Conservation (phyloP, 2,113 vertebrate genomes). For the Asarcornis scutulata region DNA sequence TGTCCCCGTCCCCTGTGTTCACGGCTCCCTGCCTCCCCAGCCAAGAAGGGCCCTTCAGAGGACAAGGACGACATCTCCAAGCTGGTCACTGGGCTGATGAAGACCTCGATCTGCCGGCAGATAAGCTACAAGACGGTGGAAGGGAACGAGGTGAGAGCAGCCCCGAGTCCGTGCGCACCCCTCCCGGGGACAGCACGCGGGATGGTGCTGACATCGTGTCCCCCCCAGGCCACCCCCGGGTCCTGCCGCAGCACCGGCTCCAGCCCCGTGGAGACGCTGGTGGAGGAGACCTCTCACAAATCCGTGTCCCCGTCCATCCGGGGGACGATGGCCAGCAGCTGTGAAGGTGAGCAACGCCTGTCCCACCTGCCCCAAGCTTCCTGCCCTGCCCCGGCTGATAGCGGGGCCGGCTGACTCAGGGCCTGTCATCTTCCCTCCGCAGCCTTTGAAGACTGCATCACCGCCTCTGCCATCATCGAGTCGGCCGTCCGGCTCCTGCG, state of each 20-base stretch:
- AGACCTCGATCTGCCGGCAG: slow-evolving; percentile 90
- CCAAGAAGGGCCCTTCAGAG: slow-evolving; percentile 82
- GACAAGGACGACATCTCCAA: slow-evolving; percentile 92
- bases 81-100: slow-evolving; percentile 90
- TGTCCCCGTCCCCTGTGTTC: neutral
- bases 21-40: slow-evolving; percentile 53
- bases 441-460: slow-evolving; percentile 91
- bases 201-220: neutral
- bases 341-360: slow-evolving; percentile 83
- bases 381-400: slow-evolving; percentile 10
- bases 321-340: slow-evolving; percentile 89
- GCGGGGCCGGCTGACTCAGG: neutral
- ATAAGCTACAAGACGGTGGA: slow-evolving; percentile 89
- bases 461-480: slow-evolving; percentile 86
- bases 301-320: slow-evolving; percentile 85
- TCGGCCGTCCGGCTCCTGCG: slow-evolving; percentile 86
- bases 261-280: slow-evolving; percentile 83
- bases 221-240: slow-evolving; percentile 70
- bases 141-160: slow-evolving; percentile 80
- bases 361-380: neutral
- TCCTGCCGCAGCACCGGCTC: slow-evolving; percentile 77
- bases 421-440: neutral
- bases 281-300: slow-evolving; percentile 90
- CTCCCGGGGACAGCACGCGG: neutral
- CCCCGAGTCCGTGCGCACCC: accelerated